A percentile compares a stretch with the other conserved stretches of the same genome.
These are phyloP conservation scores for Euwallacea fornicatus DNA, from an alignment of 1,140 invertebrate genomes.

Conservation along the genomic window DNA sequence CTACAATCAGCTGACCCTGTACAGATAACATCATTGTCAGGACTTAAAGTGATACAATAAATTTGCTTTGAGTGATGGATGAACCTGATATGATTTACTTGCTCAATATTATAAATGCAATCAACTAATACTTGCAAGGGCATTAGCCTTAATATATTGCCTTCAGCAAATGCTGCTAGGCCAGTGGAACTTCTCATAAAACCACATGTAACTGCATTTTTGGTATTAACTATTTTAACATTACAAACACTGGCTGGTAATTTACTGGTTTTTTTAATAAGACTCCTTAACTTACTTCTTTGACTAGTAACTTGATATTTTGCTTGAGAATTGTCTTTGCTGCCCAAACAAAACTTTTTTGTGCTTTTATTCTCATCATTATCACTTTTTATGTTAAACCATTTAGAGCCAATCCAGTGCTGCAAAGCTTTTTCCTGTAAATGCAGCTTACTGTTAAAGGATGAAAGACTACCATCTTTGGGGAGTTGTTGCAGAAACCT, in stretches of 20 bases:
- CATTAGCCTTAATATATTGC: conserved; percentile 42
- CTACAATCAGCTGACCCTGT: conserved; percentile 48
- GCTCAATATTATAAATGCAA: conserved; percentile 19
- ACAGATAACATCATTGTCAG: conserved; percentile 40
- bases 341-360: neutral
- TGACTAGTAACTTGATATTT: neutral
- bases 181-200: conserved; percentile 44
- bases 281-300: conserved; percentile 37
- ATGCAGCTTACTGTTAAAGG: neutral
- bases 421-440: neutral
- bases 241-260: conserved; percentile 42
- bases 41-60: conserved; percentile 43
- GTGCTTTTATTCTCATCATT: neutral
- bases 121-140: conserved; percentile 40
- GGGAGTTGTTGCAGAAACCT: neutral
- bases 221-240: conserved; percentile 44
- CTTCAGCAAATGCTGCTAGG: conserved; percentile 46
- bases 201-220: conserved; percentile 46
- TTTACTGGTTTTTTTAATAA: conserved; percentile 39
- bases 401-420: neutral
- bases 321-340: neutral
- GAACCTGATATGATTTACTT: conserved; percentile 44
- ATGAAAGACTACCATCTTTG: neutral
- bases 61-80: conserved; percentile 46
- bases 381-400: neutral